phyloP scores from a whole-genome alignment of 2,888 invertebrate species.

The Andrena marginata region DNA sequence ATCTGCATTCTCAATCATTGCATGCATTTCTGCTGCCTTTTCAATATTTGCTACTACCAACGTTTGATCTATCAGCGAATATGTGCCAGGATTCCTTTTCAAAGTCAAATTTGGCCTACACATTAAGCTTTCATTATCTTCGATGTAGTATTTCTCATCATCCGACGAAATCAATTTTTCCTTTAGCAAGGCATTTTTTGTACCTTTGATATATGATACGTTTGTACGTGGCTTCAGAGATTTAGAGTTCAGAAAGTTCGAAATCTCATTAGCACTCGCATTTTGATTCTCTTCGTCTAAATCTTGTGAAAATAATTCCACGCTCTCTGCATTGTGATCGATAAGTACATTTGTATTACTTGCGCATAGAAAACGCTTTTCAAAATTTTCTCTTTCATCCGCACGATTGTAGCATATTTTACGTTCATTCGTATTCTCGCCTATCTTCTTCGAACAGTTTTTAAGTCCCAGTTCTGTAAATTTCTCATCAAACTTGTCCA shows the following conservation, averaged over 20 bases:
- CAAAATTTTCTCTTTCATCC: not conserved
- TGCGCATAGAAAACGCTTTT: conserved; percentile 4
- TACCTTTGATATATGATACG: not conserved
- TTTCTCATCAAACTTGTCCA: conserved; percentile 8
- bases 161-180: not conserved
- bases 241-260: not conserved
- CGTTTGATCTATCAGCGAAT: conserved; percentile 33
- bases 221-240: not conserved
- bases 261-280: not conserved
- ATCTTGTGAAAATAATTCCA: conserved; percentile 45
- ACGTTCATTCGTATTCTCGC: not conserved
- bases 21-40: not conserved
- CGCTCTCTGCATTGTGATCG: conserved; percentile 7
- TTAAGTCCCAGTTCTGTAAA: not conserved
- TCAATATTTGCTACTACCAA: not conserved
- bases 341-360: conserved; percentile 22
- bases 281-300: conserved; percentile 19
- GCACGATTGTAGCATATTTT: not conserved
- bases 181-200: not conserved
- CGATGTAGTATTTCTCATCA: not conserved
- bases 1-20: not conserved
- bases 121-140: conserved; percentile 20
- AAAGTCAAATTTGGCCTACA: conserved; percentile 42
- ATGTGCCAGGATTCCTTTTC: conserved; percentile 50
- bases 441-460: conserved; percentile 9